phyloP scores from a whole-genome alignment of 2,113 vertebrate genomes.

The Oenanthe melanoleuca region DNA sequence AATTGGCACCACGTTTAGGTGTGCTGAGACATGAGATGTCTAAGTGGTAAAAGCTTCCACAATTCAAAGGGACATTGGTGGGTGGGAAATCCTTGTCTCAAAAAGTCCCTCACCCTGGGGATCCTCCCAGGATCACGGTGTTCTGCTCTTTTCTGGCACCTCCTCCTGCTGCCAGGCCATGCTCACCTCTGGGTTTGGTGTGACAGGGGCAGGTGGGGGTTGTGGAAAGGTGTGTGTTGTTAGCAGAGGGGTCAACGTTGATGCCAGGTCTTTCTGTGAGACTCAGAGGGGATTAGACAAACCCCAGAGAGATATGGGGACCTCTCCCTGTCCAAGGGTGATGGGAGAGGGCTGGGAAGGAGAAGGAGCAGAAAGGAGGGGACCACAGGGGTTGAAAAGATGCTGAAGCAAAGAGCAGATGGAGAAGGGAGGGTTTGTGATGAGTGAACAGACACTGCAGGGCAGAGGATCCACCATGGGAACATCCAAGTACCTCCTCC shows the following conservation, averaged over 20 bases:
- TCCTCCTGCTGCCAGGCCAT: background rate
- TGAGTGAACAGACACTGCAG: background rate
- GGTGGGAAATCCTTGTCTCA: background rate
- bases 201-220: fast-evolving
- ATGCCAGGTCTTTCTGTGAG: background rate
- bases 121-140: fast-evolving
- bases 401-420: background rate
- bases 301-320: fast-evolving
- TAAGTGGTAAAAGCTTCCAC: background rate
- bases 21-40: background rate
- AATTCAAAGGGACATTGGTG: fast-evolving
- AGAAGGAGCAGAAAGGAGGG: background rate
- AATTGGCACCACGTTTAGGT: background rate
- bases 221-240: background rate
- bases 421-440: background rate
- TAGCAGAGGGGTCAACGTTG: background rate
- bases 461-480: background rate
- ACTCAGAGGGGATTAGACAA: background rate
- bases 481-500: background rate
- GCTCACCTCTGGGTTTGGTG: fast-evolving
- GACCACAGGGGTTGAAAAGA: fast-evolving
- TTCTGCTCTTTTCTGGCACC: background rate
- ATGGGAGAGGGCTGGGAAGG: background rate
- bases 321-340: background rate
- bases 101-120: background rate